Evolutionary conservation across 2,797 vertebrate species (phyloP), one percentile per base, ranked within the genome.

Genomic region (Moxostoma hubbsi): DNA sequence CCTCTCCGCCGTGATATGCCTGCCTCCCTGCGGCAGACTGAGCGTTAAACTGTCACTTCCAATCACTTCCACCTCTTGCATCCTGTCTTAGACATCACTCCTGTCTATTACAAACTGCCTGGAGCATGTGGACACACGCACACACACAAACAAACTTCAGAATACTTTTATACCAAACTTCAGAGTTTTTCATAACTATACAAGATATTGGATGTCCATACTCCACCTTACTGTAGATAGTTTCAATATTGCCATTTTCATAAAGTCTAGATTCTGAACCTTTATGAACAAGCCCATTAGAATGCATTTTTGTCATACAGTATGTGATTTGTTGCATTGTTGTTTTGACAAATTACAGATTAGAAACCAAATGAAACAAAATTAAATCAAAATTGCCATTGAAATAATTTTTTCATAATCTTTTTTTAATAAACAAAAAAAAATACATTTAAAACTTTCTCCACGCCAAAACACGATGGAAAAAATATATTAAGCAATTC

Each of bases 1-100:
- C 7, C 45, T 6, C 9, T n/a, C 18, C 67, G 13, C 61, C 12
- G n/a, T 16, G 53, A 43, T 46, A 54, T 46, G 54, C 57, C 36
- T 68, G 79, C 36, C 36, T 36, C 36, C 36, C 36, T 36, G 36
- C 36, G 49, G 73, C 66, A 15, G 59, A 76, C 46, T 6, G 68
- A 53, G 67, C 54, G 36, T 62, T 58, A 36, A 63, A 49, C 55
- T 77, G 82, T 83, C 78, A 57, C 57, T 75, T 80, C 54, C 57
- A 6, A 76, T 77, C 65, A 59, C 24, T 72, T 64, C 55, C 45
- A 58, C 51, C 77, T 62, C 70, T 73, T 36, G 51, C 18, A 46
- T 53, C 46, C 61, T 47, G 11, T 62, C 46, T 82, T 43, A 82
- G 49, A 46, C 72, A 75, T 50, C 58, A 53, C 66, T 74, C 51